Conservation (phyloP, 2,888 invertebrate genomes). For the Cosmia trapezina region DNA sequence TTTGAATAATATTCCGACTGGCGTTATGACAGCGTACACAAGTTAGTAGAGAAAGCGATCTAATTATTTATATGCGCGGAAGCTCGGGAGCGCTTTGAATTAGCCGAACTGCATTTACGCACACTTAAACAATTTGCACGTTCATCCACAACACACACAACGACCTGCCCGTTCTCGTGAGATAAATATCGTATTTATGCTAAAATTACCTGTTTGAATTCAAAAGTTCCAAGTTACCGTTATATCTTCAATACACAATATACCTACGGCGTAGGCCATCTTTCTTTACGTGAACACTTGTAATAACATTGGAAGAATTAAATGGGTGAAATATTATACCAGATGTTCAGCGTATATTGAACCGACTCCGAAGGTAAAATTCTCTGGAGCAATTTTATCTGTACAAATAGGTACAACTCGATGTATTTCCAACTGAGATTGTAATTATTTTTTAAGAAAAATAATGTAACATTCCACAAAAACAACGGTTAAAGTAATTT, state of each 20-base stretch:
- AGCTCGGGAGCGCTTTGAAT: neutral
- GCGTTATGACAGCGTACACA: too few relatives aligned
- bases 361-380: slow-evolving; percentile 18
- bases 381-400: slow-evolving; percentile 18
- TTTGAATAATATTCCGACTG: too few relatives aligned
- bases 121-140: neutral
- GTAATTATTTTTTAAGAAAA: neutral
- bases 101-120: neutral
- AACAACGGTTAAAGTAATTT: neutral
- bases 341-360: slow-evolving; percentile 41
- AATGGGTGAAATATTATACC: slow-evolving; percentile 48
- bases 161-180: neutral
- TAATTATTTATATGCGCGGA: neutral
- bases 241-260: slow-evolving; percentile 14
- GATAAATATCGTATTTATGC: neutral
- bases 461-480: neutral
- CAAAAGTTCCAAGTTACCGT: slow-evolving; percentile 2
- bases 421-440: slow-evolving; percentile 24
- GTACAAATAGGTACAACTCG: slow-evolving; percentile 2
- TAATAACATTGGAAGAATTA: slow-evolving; percentile 33
- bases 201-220: slow-evolving; percentile 10
- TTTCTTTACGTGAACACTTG: slow-evolving; percentile 35
- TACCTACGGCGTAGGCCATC: slow-evolving; percentile 16
- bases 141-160: neutral
- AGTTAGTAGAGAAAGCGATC: too few relatives aligned